A percentile compares a stretch with the other conserved stretches of the same genome.
These are phyloP conservation scores for Rhegmatorhina hoffmannsi DNA, from an alignment of 2,113 vertebrate genomes.

Conservation along the genomic window DNA sequence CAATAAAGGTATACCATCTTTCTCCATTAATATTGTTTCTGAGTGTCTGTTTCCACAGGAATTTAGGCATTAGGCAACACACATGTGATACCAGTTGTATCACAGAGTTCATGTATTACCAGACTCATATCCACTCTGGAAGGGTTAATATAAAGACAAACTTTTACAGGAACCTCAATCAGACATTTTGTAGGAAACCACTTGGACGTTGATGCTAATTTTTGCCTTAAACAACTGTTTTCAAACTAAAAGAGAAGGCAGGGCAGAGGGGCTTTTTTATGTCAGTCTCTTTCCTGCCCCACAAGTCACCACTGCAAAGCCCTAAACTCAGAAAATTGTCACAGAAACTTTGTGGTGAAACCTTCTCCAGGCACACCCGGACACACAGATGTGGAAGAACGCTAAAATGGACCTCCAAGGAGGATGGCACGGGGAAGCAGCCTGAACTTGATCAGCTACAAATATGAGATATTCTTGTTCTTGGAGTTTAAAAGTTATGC, in stretches of 20 bases:
- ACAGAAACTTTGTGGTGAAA: not conserved
- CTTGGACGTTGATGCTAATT: fast-evolving
- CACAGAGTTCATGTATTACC: not conserved
- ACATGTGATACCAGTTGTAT: not conserved
- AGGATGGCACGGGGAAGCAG: too few relatives aligned
- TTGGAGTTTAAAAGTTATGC: too few relatives aligned
- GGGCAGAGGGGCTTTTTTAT: fast-evolving
- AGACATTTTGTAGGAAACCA: not conserved
- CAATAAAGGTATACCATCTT: too few relatives aligned
- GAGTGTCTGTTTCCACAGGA: too few relatives aligned
- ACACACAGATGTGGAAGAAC: not conserved
- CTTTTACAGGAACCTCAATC: not conserved
- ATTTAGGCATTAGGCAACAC: too few relatives aligned
- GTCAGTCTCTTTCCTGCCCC: not conserved
- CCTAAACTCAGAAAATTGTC: not conserved
- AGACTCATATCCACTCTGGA: not conserved
- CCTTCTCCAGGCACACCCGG: not conserved
- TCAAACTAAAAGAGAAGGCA: not conserved
- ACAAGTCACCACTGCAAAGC: not conserved
- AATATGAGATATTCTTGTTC: too few relatives aligned
- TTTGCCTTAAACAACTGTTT: not conserved
- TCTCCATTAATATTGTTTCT: too few relatives aligned
- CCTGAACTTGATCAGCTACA: too few relatives aligned
- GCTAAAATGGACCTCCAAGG: too few relatives aligned
- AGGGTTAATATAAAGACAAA: not conserved